Conservation (phyloP, 2,113 vertebrate species). For the Uropsilus gracilis region DNA sequence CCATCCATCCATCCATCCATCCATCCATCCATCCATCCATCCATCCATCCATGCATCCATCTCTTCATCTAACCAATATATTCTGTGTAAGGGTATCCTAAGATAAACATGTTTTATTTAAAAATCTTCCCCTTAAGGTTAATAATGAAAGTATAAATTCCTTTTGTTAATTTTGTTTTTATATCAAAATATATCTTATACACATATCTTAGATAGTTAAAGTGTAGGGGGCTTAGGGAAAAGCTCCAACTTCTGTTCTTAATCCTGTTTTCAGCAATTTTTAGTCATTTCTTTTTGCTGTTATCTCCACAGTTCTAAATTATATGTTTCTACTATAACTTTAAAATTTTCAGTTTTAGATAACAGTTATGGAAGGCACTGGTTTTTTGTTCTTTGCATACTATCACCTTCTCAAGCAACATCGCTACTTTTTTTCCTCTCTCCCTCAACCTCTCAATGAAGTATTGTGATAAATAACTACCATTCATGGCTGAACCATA, state of each 20-base stretch:
- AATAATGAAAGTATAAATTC: neutral
- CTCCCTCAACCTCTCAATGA: neutral
- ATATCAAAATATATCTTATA: neutral
- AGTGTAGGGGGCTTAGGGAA: neutral
- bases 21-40: no score
- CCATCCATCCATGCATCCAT: no score
- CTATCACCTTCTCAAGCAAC: neutral
- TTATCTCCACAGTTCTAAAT: neutral
- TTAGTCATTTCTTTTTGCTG: neutral
- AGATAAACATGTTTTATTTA: neutral
- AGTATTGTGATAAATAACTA: neutral
- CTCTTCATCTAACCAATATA: conserved; percentile 20
- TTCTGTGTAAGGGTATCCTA: neutral
- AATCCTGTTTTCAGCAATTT: neutral
- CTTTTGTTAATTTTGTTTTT: conserved; percentile 28
- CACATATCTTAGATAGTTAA: neutral
- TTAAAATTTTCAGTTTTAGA: conserved; percentile 28
- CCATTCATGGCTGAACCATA: neutral
- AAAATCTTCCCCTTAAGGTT: neutral
- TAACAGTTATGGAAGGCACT: neutral
- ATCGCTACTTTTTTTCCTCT: neutral
- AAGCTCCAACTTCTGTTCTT: neutral
- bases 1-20: no score
- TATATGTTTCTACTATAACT: neutral
- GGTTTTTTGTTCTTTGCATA: neutral